Conservation (phyloP, 2,888 invertebrate species). For the Andrena dorsata region DNA sequence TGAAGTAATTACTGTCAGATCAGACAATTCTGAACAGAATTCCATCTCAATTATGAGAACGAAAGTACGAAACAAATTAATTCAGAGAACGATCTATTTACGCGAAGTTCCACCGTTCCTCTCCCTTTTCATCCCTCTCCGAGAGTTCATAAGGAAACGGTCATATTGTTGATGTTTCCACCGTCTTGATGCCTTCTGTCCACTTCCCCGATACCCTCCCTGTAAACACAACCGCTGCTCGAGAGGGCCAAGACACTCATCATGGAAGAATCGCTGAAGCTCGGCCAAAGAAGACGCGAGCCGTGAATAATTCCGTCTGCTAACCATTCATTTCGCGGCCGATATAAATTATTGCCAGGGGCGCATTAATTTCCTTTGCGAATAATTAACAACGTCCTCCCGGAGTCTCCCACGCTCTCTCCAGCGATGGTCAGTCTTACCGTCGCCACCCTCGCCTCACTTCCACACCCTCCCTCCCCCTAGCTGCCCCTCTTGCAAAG, state of each 20-base stretch:
- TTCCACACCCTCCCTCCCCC: constrained; percentile 38
- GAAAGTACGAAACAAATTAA: background rate
- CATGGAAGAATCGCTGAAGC: background rate
- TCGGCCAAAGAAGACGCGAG: constrained; percentile 61
- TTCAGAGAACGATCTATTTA: background rate
- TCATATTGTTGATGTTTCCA: constrained; percentile 1
- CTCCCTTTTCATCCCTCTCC: background rate
- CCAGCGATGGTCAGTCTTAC: constrained; percentile 77
- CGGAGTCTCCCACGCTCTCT: constrained; percentile 70
- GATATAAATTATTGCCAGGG: constrained; percentile 79
- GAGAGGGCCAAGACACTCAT: background rate
- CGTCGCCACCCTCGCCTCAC: constrained; percentile 53
- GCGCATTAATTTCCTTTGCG: constrained; percentile 82
- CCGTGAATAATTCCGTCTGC: constrained; percentile 80
- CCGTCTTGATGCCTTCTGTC: background rate
- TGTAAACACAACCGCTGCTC: background rate
- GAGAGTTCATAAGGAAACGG: background rate
- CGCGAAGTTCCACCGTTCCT: too few species aligned
- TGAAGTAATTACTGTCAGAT: background rate
- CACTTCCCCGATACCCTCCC: background rate
- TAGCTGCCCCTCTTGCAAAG: constrained; percentile 8
- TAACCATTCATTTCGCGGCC: constrained; percentile 76
- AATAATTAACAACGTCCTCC: constrained; percentile 81
- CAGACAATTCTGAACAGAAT: background rate
- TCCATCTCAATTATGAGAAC: background rate